A percentile compares a stretch with the other conserved stretches of the same genome.
Evolutionary conservation across 2,797 vertebrate species (phyloP).

Genomic region (Peromyscus melanophrys): DNA sequence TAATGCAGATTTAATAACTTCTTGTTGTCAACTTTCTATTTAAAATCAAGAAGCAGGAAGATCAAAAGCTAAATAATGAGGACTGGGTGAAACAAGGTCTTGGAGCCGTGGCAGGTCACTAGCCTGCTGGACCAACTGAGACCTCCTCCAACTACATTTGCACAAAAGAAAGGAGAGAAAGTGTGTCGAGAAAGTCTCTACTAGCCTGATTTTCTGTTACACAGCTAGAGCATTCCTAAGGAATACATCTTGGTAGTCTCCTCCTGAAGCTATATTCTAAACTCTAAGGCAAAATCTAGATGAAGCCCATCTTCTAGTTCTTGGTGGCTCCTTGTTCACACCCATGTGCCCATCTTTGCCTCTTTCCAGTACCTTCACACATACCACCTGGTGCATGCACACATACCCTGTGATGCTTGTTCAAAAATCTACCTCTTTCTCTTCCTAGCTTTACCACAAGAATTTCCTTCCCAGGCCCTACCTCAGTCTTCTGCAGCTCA

Average conservation of each 20-base stretch:
- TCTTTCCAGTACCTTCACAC: neutral
- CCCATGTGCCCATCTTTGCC: neutral
- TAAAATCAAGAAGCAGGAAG: neutral
- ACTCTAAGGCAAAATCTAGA: neutral
- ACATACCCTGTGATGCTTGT: rapidly evolving
- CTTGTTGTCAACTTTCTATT: neutral
- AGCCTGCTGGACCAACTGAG: neutral
- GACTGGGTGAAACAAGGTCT: neutral
- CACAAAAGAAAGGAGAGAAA: neutral
- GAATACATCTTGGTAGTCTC: neutral
- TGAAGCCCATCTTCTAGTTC: neutral
- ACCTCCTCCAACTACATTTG: neutral
- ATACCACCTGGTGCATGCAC: rapidly evolving
- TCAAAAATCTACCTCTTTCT: neutral
- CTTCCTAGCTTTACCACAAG: neutral
- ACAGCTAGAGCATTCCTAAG: neutral
- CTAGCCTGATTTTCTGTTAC: neutral
- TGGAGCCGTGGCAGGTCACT: neutral
- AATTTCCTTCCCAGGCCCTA: neutral
- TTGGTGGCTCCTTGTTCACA: neutral
- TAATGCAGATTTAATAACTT: neutral
- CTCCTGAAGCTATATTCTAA: neutral
- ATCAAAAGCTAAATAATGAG: neutral
- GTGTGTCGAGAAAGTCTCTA: neutral
- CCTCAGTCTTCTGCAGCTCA: neutral